These are phyloP conservation scores for Myanophis thanlyinensis DNA, from an alignment of 2,113 vertebrate genomes.

Conservation along the genomic window DNA sequence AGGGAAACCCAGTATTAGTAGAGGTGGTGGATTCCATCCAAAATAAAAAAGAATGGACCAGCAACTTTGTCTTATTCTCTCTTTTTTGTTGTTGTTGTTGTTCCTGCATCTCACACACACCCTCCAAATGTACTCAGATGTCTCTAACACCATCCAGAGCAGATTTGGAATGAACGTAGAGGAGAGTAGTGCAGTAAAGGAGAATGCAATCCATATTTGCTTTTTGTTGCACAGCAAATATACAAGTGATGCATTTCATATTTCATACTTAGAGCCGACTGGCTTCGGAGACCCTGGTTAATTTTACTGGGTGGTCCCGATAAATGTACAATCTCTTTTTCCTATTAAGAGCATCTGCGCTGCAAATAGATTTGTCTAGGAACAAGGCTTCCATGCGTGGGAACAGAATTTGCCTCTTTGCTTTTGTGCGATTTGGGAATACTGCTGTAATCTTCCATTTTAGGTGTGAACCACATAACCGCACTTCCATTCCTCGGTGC, in stretches of 20 bases:
- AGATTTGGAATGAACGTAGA: not conserved
- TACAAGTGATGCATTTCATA: not conserved
- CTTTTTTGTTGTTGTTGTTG: too few species aligned
- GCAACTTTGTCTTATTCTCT: not conserved
- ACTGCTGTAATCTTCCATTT: conserved; percentile 2
- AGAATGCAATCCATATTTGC: not conserved
- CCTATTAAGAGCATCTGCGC: not conserved
- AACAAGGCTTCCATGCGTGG: not conserved
- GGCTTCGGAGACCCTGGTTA: not conserved
- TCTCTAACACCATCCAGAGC: not conserved
- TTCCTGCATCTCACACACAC: not conserved
- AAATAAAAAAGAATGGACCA: not conserved
- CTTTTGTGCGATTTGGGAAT: not conserved
- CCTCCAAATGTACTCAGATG: not conserved
- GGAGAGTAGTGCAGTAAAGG: not conserved
- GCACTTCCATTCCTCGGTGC: conserved; percentile 1
- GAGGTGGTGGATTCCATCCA: not conserved
- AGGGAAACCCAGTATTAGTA: not conserved
- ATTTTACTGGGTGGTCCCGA: conserved; percentile 8
- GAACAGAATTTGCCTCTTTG: not conserved
- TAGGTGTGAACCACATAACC: not conserved
- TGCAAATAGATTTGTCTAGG: not conserved
- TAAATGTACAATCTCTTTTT: not conserved
- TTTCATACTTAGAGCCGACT: not conserved
- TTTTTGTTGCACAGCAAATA: not conserved